Conservation (phyloP, 2,888 invertebrate species). For the Athripsodes cinereus region DNA sequence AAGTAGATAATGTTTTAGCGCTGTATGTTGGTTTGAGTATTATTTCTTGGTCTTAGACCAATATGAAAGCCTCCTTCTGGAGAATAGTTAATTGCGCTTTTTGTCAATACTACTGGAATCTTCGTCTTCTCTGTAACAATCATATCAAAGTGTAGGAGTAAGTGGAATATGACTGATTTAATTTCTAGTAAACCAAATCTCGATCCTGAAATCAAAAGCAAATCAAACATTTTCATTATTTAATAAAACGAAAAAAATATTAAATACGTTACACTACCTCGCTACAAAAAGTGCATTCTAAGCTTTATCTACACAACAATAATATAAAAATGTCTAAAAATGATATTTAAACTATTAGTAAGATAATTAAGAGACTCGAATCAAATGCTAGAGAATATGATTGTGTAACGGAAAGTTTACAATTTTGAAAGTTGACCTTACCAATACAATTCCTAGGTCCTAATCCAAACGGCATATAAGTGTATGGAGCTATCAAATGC, state of each 20-base stretch:
- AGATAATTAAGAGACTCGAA: too few relatives aligned
- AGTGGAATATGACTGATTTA: slow-evolving; percentile 28
- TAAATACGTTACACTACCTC: too few relatives aligned
- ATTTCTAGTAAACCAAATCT: slow-evolving; percentile 34
- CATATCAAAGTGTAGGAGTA: slow-evolving; percentile 29
- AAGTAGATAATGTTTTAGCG: too few relatives aligned
- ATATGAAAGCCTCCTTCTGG: background rate
- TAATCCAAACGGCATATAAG: background rate
- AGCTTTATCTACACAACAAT: too few relatives aligned
- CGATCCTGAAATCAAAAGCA: slow-evolving; percentile 26
- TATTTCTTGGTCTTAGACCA: background rate
- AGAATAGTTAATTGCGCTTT: background rate
- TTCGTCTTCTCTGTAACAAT: slow-evolving; percentile 30
- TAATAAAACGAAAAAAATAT: too few relatives aligned
- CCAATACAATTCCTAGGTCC: slow-evolving; percentile 4
- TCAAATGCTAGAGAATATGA: too few relatives aligned
- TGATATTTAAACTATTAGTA: too few relatives aligned
- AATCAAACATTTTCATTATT: too few relatives aligned
- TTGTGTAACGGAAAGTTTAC: too few relatives aligned
- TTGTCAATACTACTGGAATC: slow-evolving; percentile 29
- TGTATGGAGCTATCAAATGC: background rate
- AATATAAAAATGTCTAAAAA: too few relatives aligned
- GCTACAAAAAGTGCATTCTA: too few relatives aligned
- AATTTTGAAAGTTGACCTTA: background rate
- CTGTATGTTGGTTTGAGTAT: background rate